phyloP scores from a whole-genome alignment of 2,113 vertebrate genomes.

The Neodontobutis hainanensis region DNA sequence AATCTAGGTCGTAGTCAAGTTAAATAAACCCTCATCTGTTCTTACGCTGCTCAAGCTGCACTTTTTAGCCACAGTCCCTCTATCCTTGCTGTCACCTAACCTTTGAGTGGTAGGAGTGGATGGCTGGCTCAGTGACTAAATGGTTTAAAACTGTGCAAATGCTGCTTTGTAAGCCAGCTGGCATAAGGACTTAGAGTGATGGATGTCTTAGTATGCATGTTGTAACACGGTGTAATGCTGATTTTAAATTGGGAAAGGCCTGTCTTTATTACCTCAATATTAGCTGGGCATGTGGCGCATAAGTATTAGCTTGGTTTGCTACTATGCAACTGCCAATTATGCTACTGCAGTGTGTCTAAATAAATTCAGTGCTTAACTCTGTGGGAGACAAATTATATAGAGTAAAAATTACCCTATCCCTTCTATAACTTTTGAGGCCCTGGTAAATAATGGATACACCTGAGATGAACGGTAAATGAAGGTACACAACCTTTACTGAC shows the following conservation, averaged over 20 bases:
- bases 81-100: constrained; percentile 12
- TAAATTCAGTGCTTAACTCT: constrained; percentile 11
- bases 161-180: constrained; percentile 40
- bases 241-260: constrained; percentile 60
- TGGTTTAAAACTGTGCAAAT: constrained; percentile 24
- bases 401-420: constrained; percentile 27
- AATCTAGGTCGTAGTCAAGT: background rate
- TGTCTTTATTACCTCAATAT: constrained; percentile 60
- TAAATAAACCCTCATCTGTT: constrained; percentile 1
- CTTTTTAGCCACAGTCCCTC: constrained; percentile 20
- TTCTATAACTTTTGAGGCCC: constrained; percentile 31
- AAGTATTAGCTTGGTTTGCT: constrained; percentile 34
- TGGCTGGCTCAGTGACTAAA: constrained; percentile 34
- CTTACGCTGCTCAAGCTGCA: constrained; percentile 13
- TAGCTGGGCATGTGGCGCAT: constrained; percentile 41
- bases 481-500: background rate
- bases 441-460: constrained; percentile 54
- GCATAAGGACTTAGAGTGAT: constrained; percentile 15
- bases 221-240: constrained; percentile 53
- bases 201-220: constrained; percentile 57
- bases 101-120: constrained; percentile 25
- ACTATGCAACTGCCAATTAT: constrained; percentile 21
- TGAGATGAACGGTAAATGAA: constrained; percentile 29
- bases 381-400: background rate
- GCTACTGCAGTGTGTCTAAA: constrained; percentile 17